Conservation (phyloP, 2,797 vertebrate genomes). For the Girardinus metallicus region DNA sequence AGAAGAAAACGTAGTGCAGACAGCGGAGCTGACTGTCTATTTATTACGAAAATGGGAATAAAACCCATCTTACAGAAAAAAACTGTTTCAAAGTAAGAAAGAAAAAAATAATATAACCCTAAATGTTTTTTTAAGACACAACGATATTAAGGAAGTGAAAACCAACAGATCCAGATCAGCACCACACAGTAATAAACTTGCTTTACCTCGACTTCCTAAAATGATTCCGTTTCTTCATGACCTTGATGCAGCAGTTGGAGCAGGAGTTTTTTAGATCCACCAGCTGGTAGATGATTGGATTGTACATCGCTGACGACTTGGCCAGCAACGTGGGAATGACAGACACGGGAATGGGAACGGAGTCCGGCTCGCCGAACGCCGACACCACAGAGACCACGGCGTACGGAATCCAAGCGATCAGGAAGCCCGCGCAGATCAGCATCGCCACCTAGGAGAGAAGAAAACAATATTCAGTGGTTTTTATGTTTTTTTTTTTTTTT, state of each 20-base stretch:
- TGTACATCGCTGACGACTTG: constrained; percentile 96
- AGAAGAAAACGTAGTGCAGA: neutral
- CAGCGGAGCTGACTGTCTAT: neutral
- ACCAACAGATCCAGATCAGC: neutral
- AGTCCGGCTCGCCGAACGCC: constrained; percentile 88
- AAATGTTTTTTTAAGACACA: neutral
- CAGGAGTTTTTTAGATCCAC: constrained; percentile 85
- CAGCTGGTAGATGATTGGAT: constrained; percentile 97
- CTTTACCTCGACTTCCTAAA: constrained; percentile 85
- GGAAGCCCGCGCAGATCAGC: constrained; percentile 94
- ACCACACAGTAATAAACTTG: neutral
- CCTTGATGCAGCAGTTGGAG: constrained; percentile 68
- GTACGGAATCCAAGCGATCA: constrained; percentile 95
- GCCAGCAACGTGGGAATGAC: constrained; percentile 91
- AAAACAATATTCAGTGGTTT: neutral
- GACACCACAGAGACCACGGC: constrained; percentile 93
- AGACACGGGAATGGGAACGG: constrained; percentile 89
- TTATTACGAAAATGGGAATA: neutral
- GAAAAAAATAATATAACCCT: neutral
- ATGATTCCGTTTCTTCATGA: constrained; percentile 76
- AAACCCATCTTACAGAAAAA: neutral
- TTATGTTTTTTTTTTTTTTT: neutral
- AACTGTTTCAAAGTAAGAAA: neutral
- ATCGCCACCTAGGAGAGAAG: constrained; percentile 87
- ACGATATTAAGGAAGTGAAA: neutral